Base-by-base conservation (phyloP, 64 coral and sea anemone genomes). In the Montipora cactus region DNA sequence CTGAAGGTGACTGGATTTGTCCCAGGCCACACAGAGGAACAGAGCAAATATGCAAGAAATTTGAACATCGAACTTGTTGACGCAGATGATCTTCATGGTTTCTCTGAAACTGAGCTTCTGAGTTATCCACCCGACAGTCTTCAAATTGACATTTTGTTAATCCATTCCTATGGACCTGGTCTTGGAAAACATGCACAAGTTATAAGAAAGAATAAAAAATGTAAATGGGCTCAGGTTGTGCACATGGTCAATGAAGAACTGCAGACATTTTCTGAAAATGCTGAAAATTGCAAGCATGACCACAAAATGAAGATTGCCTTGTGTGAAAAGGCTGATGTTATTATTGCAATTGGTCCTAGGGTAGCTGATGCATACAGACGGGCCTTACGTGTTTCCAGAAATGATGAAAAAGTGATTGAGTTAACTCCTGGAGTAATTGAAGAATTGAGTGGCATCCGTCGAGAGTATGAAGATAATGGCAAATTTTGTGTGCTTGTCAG, bases 151-250 rank as follows among this genome's bases (percentile, higher is more conserved):
- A 70, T 86, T 86, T 44, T 86, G 0, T 86, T 86, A 18, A 86
- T 86, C 10, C 82, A 86, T 11, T 25, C 44, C 45, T 20, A 71
- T 72, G 82, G 82, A n/a, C 10, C 45, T 49, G 66, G 44, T 8
- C 45, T 71, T 3, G 82, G 82, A 10, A 66, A 66, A 22, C 82
- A 86, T 49, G 82, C 82, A 3, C 82, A 86, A 71, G 44, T 50
- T 0, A 72, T 86, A 49, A 86, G 49, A 44, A 68, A 71, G 22
- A 7, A 49, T 3, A 86, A 86, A 46, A 86, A 86, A 13, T 86
- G 82, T 45, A 86, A 86, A 16, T 86, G 82, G 82, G 47, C 20
- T 21, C 82, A 86, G 47, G 47, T 86, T 86, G 82, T 86, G 1
- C 67, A 86, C 8, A 49, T 9, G 45, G 0, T 23, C 9, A 21